These are phyloP conservation scores for Tenthredo scrophulariae DNA, from an alignment of 2,888 invertebrate species.

Conservation along the genomic window DNA sequence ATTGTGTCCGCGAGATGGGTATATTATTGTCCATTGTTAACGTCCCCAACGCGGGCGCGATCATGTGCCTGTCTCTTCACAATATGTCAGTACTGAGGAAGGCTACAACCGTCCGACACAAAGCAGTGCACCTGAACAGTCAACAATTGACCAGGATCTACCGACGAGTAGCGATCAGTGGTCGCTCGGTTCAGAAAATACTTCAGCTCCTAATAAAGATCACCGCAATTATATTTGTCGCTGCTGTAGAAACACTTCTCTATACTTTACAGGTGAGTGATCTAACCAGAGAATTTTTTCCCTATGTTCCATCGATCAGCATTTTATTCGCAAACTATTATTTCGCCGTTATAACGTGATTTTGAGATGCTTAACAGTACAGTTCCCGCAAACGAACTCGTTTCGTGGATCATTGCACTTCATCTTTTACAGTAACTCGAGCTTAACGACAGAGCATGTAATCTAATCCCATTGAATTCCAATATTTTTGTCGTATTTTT, in stretches of 20 bases:
- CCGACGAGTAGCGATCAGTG: conserved; percentile 29
- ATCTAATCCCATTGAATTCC: background rate
- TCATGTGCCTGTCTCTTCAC: conserved; percentile 25
- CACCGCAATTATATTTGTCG: background rate
- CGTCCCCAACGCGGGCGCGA: background rate
- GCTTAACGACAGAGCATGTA: background rate
- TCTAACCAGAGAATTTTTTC: background rate
- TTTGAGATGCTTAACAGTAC: background rate
- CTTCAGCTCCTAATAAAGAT: background rate
- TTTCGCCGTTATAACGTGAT: background rate
- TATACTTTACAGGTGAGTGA: background rate
- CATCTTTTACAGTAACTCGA: background rate
- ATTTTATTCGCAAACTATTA: background rate
- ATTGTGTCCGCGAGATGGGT: background rate
- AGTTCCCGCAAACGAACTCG: background rate
- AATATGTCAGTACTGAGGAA: conserved; percentile 17
- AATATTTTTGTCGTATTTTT: background rate
- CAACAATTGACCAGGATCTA: conserved; percentile 42
- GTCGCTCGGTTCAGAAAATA: conserved; percentile 15
- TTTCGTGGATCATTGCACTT: conserved; percentile 3
- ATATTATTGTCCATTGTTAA: conserved; percentile 24
- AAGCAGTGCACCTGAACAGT: conserved; percentile 24
- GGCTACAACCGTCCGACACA: conserved; percentile 32
- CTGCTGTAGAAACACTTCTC: background rate
- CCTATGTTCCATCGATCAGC: background rate